Evolutionary conservation across 2,888 invertebrate genomes (phyloP).

Genomic region (Tetrapedia diversipes): DNA sequence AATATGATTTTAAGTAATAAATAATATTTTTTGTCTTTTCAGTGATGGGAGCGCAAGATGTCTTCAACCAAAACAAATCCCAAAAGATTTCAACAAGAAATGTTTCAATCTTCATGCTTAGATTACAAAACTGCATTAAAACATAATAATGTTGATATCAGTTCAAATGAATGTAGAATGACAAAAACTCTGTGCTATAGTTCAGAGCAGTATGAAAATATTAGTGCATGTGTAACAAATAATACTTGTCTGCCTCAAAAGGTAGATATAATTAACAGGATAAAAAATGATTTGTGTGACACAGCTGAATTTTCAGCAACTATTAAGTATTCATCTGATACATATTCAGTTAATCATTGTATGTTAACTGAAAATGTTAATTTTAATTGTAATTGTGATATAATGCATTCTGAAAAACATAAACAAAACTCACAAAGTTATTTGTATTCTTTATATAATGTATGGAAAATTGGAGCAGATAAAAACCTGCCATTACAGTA

Average conservation of each 20-base stretch:
- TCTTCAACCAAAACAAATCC: constrained; percentile 62
- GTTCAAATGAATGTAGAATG: constrained; percentile 54
- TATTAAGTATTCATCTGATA: constrained; percentile 25
- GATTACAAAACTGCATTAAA: constrained; percentile 38
- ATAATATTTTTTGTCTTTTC: constrained; percentile 31
- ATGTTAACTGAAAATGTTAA: constrained; percentile 40
- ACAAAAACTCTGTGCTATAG: constrained; percentile 35
- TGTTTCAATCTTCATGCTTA: constrained; percentile 57
- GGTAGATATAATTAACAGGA: constrained; percentile 37
- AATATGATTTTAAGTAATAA: background rate
- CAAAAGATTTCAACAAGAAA: constrained; percentile 65
- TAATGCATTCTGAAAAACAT: constrained; percentile 45
- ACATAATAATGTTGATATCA: constrained; percentile 55
- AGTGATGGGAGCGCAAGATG: constrained; percentile 75
- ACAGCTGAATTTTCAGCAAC: constrained; percentile 25
- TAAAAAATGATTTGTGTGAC: constrained; percentile 35
- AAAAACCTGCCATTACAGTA: constrained; percentile 35
- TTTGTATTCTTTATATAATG: constrained; percentile 35
- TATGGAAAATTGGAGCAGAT: constrained; percentile 37
- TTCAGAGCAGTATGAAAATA: constrained; percentile 23
- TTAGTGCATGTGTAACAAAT: constrained; percentile 10
- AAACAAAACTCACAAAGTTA: constrained; percentile 38
- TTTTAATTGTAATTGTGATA: constrained; percentile 46
- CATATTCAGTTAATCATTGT: constrained; percentile 32
- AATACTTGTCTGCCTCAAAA: constrained; percentile 13